These are phyloP conservation scores for Girardia tigrina DNA, from an alignment of 2,888 invertebrate species.

Conservation along the genomic window DNA sequence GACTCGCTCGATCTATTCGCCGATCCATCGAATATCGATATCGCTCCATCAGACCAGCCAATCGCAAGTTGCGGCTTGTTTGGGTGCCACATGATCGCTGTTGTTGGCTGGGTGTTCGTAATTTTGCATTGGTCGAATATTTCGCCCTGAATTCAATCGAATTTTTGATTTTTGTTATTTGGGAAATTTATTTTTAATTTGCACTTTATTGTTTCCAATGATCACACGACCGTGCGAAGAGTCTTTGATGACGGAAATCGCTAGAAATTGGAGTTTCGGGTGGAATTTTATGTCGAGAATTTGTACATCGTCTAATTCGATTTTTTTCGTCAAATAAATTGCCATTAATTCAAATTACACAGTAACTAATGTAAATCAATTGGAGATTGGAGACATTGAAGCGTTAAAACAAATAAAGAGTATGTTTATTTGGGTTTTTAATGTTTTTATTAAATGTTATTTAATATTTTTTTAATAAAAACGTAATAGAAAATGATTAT, in stretches of 20 bases:
- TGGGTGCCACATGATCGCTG: conserved; percentile 67
- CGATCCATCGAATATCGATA: conserved; percentile 64
- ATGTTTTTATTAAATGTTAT: too few species aligned
- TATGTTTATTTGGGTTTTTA: too few species aligned
- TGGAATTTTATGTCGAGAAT: conserved; percentile 15
- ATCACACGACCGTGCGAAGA: not conserved
- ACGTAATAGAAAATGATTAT: too few species aligned
- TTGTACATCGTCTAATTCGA: not conserved
- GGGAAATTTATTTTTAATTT: not conserved
- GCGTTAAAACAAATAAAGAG: too few species aligned
- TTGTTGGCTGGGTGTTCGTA: conserved; percentile 36
- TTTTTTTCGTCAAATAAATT: not conserved
- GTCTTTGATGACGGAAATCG: not conserved
- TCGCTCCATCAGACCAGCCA: conserved; percentile 82
- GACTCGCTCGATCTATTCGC: conserved; percentile 54
- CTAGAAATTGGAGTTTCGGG: not conserved
- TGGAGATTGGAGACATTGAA: too few species aligned
- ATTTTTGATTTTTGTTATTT: not conserved
- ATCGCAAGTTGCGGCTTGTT: conserved; percentile 65
- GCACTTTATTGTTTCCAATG: not conserved
- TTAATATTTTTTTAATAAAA: too few species aligned
- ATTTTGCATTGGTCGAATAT: not conserved
- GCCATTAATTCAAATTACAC: not conserved
- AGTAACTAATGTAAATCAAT: conserved; percentile 18
- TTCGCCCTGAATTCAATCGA: not conserved